phyloP scores from a whole-genome alignment of 64 coral and sea anemone species.

The Dendrophyllia cribrosa region DNA sequence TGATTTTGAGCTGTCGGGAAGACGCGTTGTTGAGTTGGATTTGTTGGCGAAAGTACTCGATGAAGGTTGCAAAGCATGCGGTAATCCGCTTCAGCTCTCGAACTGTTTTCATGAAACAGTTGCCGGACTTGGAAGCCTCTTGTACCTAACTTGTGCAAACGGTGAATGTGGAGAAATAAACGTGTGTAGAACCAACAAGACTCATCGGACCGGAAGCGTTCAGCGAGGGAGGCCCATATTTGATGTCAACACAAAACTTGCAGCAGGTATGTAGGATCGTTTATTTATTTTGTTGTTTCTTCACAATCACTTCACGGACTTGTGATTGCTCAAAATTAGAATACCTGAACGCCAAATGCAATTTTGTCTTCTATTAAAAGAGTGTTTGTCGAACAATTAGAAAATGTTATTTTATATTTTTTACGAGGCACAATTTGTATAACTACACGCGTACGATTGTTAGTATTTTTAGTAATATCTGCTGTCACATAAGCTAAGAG shows the following conservation, averaged over 20 bases:
- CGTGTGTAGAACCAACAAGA: conserved; percentile 19
- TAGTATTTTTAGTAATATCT: background rate
- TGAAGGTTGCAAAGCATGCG: conserved; percentile 1
- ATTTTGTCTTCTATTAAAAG: conserved; percentile 53
- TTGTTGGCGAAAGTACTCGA: background rate
- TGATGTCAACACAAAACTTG: conserved; percentile 46
- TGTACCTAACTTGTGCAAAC: background rate
- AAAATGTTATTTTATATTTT: conserved; percentile 30
- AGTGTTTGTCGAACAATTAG: conserved; percentile 40
- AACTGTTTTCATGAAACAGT: background rate
- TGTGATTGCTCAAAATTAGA: conserved; percentile 10
- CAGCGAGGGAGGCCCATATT: background rate
- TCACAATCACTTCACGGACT: conserved; percentile 31
- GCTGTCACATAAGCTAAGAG: conserved; percentile 14
- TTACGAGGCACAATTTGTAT: conserved; percentile 24
- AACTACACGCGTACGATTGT: conserved; percentile 33
- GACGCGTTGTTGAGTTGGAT: background rate
- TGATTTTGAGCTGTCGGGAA: no score
- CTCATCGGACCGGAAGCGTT: background rate
- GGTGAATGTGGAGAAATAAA: conserved; percentile 27
- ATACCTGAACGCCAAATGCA: conserved; percentile 43
- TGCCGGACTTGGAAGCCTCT: no score
- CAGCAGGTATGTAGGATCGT: conserved; percentile 30
- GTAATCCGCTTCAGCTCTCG: background rate
- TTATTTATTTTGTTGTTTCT: conserved; percentile 8